phyloP scores from a whole-genome alignment of 1,140 invertebrate species.

The Caenorhabditis remanei region DNA sequence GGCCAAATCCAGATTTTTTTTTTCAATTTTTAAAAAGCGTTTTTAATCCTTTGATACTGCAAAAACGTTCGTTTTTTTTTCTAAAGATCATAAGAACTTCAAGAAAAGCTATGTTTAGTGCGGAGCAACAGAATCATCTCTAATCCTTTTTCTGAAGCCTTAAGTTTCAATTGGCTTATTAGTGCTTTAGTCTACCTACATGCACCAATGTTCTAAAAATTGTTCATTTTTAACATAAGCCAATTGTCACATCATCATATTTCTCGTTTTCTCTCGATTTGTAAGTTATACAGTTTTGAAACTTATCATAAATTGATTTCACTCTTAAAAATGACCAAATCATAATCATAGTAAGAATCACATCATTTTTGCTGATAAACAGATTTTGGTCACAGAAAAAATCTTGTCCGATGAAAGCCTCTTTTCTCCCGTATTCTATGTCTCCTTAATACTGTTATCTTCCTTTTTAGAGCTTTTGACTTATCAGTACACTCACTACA shows the following conservation, averaged over 20 bases:
- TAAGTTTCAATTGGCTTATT: slow-evolving; percentile 2
- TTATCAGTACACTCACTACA: slow-evolving; percentile 17
- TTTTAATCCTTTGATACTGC: too few species aligned
- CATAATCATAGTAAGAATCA: not conserved
- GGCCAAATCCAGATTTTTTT: not conserved
- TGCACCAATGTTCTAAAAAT: not conserved
- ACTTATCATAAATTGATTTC: not conserved
- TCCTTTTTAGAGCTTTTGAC: not conserved
- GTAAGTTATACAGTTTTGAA: not conserved
- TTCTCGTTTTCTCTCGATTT: not conserved
- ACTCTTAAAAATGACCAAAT: not conserved
- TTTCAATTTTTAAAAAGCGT: not conserved
- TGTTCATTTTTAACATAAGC: not conserved
- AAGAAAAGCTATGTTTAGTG: not conserved
- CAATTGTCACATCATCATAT: too few species aligned
- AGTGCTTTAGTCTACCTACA: not conserved
- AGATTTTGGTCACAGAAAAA: slow-evolving; percentile 9
- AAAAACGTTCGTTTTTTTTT: too few species aligned
- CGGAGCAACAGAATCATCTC: not conserved
- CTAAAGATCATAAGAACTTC: slow-evolving; percentile 42
- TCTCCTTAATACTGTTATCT: slow-evolving; percentile 20
- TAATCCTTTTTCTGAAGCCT: slow-evolving; percentile 18
- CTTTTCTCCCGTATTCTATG: not conserved
- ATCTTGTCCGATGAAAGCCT: not conserved
- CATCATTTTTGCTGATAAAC: slow-evolving; percentile 34